phyloP scores from a whole-genome alignment of 2,113 vertebrate species.

The Lynx canadensis region DNA sequence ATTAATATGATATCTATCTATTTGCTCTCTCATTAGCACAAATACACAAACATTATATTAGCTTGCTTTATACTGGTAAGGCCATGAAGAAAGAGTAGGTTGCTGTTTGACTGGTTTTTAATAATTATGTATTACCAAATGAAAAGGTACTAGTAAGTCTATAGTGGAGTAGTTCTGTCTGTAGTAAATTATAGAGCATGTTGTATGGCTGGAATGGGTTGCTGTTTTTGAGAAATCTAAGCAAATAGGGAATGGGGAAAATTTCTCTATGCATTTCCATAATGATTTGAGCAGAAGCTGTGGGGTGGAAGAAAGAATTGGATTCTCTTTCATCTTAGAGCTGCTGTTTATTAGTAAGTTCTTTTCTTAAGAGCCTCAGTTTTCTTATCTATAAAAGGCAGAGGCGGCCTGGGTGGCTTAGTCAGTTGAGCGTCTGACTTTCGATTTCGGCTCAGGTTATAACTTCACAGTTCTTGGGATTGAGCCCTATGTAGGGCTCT shows the following conservation, averaged over 20 bases:
- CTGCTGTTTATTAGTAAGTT: neutral
- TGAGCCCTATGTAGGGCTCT: too few species aligned
- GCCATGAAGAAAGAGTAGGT: neutral
- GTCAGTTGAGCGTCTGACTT: too few species aligned
- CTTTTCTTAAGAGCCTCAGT: neutral
- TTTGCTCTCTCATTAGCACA: neutral
- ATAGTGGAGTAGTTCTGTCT: neutral
- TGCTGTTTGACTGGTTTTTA: neutral
- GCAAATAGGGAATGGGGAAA: neutral
- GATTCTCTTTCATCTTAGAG: neutral
- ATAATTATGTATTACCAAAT: neutral
- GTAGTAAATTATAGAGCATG: neutral
- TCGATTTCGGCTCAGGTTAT: too few species aligned
- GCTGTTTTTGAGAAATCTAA: neutral
- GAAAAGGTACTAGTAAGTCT: neutral
- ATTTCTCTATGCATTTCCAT: neutral
- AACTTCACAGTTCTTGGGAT: too few species aligned
- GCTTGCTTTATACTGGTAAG: neutral
- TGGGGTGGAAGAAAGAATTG: neutral
- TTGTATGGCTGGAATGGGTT: neutral
- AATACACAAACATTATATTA: neutral
- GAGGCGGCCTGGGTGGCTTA: too few species aligned
- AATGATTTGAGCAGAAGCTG: neutral
- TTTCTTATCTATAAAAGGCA: neutral
- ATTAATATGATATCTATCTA: neutral